These are phyloP conservation scores for Eupelmus urozonus DNA, from an alignment of 2,888 invertebrate genomes.

Conservation along the genomic window DNA sequence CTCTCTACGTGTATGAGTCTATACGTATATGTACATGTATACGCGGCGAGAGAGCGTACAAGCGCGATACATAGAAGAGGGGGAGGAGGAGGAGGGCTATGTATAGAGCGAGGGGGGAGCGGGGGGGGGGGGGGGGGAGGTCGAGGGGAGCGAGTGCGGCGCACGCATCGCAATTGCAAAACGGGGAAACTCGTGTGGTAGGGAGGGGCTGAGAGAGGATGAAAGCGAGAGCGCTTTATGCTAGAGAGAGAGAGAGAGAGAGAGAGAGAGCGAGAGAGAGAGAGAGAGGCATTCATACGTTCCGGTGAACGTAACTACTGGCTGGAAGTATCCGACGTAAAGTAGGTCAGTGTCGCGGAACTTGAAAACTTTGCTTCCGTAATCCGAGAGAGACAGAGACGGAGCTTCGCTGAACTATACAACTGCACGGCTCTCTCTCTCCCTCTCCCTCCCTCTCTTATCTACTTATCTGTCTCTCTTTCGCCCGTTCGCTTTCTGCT, in stretches of 20 bases:
- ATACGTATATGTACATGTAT: neutral
- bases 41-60: neutral
- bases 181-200: constrained; percentile 60
- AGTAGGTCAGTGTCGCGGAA: constrained; percentile 77
- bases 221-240: constrained; percentile 74
- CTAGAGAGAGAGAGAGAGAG: constrained; percentile 58
- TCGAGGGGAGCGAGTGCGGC: constrained; percentile 1
- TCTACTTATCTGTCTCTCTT: constrained; percentile 38
- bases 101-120: constrained; percentile 21
- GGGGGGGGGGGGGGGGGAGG: constrained; percentile 21
- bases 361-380: constrained; percentile 77
- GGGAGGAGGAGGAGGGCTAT: neutral
- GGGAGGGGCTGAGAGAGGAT: constrained; percentile 60
- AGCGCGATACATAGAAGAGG: neutral
- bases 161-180: constrained; percentile 56
- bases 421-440: constrained; percentile 55
- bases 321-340: constrained; percentile 71
- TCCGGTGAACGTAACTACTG: constrained; percentile 74
- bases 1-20: too few species aligned
- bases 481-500: constrained; percentile 25
- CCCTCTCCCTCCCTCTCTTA: constrained; percentile 48
- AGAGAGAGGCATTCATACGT: constrained; percentile 73
- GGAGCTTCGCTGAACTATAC: constrained; percentile 58
- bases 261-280: constrained; percentile 74
- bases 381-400: constrained; percentile 67